Base-by-base conservation (phyloP, 2,113 vertebrate species). In the Amphiprion percula region DNA sequence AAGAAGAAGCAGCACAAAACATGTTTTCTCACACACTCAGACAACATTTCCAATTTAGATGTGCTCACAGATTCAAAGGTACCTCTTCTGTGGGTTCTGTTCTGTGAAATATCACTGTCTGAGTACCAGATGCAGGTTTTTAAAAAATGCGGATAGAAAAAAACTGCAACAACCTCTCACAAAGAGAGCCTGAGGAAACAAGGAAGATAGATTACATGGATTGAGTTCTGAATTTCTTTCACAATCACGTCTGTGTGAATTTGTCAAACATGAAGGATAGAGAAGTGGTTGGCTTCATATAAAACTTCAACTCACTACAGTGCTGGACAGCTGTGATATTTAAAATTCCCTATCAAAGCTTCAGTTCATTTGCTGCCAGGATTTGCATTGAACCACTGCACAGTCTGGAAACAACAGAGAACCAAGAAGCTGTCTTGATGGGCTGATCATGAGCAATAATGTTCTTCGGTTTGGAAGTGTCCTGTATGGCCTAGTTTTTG, bases 391-490 rank as follows among this genome's bases (percentile, higher is more conserved):
- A 66, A 67, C 53, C 66, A 60, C 60, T 19, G 30, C 16, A 54
- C 10, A 61, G 66, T 68, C 60, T 80, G 58, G 73, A 90, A 83
- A 80, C 80, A 60, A 86, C 21, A 14, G 19, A 58, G 54, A 73
- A 79, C 75, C 75, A 90, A 80, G 64, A 76, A 71, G 26, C 68
- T 79, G 73, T 79, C 64, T 71, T 54, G 58, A 81, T 68, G 59
- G 15, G 39, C 52, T 77, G 21, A 67, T 62, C 17, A 2, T 39
- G 12, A 54, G 70, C 30, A 21, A 12, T 60, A 69, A 39, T n/a
- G 53, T 75, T 61, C 30, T 24, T 70, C 0, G 1, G 68, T 74
- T 74, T 79, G 58, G 41, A 77, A 69, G 37, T 26, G 21, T 64
- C 49, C 55, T 10, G 16, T 58, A 30, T 68, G 0, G 5, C 54